Percentiles rank a stretch among this genome's conserved stretches.
phyloP scores from a whole-genome alignment of 2,888 invertebrate genomes.

The Ceramica pisi region DNA sequence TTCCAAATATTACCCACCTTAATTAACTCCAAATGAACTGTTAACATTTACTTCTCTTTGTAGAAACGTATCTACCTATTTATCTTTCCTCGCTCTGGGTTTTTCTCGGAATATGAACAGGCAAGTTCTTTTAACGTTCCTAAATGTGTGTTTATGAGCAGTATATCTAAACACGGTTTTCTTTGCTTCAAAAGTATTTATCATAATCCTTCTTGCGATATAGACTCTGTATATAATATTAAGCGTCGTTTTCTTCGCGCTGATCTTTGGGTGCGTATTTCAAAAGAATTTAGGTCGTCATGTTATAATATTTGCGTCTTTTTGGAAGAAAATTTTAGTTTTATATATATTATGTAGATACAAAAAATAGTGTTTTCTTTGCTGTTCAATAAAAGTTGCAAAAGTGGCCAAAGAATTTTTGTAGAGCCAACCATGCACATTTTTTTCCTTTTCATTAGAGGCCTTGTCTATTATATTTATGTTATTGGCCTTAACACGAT shows the following conservation, averaged over 20 bases:
- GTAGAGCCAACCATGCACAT: background rate
- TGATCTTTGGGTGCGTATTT: slow-evolving; percentile 24
- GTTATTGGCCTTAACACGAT: too few species aligned
- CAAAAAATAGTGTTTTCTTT: background rate
- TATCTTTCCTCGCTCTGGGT: slow-evolving; percentile 25
- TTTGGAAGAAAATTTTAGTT: background rate
- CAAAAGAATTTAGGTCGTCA: slow-evolving; percentile 34
- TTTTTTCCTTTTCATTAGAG: too few species aligned
- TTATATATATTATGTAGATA: background rate
- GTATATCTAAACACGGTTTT: slow-evolving; percentile 15
- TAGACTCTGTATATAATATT: slow-evolving; percentile 24
- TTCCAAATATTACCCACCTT: slow-evolving; percentile 25
- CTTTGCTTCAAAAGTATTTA: slow-evolving; percentile 37
- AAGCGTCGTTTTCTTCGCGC: slow-evolving; percentile 18
- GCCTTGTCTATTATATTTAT: too few species aligned
- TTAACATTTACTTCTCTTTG: slow-evolving; percentile 47
- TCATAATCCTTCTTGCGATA: slow-evolving; percentile 48
- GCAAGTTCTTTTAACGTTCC: slow-evolving; percentile 16
- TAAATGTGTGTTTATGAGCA: slow-evolving; percentile 18
- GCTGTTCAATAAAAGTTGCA: background rate
- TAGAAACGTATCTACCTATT: slow-evolving; percentile 6
- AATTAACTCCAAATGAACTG: slow-evolving; percentile 50
- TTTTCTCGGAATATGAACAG: slow-evolving; percentile 18
- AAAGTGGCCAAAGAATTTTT: background rate
- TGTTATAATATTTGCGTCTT: slow-evolving; percentile 2